Percentiles rank a stretch among this genome's conserved stretches.
phyloP scores from a whole-genome alignment of 2,888 invertebrate genomes.

The Thysanoteuthis rhombus region DNA sequence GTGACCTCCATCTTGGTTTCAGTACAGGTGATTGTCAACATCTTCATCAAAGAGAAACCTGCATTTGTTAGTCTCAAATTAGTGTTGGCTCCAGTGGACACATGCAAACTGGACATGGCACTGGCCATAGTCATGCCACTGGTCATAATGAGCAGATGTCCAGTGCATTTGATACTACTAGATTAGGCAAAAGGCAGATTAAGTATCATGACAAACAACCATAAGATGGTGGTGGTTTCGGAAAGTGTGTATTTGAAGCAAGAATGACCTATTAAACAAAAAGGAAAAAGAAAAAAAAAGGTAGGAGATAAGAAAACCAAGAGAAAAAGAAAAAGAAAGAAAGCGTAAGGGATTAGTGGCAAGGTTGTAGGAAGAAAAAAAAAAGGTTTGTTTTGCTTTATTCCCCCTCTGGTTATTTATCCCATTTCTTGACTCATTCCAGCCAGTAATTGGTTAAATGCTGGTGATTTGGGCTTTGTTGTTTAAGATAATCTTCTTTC shows the following conservation, averaged over 20 bases:
- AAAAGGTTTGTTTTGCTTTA: neutral
- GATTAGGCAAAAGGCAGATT: neutral
- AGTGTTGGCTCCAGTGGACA: neutral
- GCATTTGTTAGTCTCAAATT: neutral
- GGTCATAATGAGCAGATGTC: neutral
- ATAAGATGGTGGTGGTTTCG: neutral
- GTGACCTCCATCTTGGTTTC: neutral
- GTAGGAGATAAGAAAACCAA: neutral
- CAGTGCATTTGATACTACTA: neutral
- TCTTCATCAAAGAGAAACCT: neutral
- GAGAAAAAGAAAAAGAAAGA: neutral
- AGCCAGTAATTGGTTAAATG: neutral
- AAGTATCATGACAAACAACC: neutral
- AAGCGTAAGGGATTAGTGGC: neutral
- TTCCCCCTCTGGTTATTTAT: no score
- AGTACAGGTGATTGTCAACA: neutral
- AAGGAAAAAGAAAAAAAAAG: neutral
- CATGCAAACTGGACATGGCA: constrained; percentile 12
- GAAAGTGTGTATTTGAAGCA: neutral
- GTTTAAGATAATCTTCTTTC: neutral
- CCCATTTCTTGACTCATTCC: neutral
- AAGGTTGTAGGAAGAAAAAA: neutral
- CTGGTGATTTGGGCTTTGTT: neutral
- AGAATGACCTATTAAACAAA: neutral
- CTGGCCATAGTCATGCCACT: neutral